A percentile compares a stretch with the other conserved stretches of the same genome.
These are phyloP conservation scores for Aeoliscus strigatus DNA, from an alignment of 2,797 vertebrate genomes.

Conservation along the genomic window DNA sequence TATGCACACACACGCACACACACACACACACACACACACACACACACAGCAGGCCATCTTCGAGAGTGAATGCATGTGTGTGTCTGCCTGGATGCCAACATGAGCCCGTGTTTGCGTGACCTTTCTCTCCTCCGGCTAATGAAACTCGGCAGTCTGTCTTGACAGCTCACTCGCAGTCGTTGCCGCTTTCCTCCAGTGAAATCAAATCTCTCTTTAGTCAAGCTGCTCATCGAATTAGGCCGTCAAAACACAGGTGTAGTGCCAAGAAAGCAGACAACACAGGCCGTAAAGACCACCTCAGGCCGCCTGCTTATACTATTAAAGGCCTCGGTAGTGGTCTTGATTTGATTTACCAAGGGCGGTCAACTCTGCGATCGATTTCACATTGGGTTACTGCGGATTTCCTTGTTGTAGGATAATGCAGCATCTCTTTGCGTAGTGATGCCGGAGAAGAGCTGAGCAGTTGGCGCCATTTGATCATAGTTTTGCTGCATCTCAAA, in stretches of 20 bases:
- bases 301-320: constrained; percentile 67
- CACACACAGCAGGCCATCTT: not conserved
- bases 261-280: constrained; percentile 59
- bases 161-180: constrained; percentile 43
- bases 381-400: constrained; percentile 58
- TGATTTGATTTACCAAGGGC: constrained; percentile 72
- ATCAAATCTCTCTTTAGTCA: constrained; percentile 59
- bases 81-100: constrained; percentile 4
- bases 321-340: constrained; percentile 60
- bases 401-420: constrained; percentile 59
- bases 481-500: constrained; percentile 12
- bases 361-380: constrained; percentile 69
- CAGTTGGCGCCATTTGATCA: constrained; percentile 7
- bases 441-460: constrained; percentile 17
- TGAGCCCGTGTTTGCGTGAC: constrained; percentile 9
- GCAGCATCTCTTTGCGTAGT: constrained; percentile 33
- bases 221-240: constrained; percentile 68
- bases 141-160: constrained; percentile 18
- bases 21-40: too few species aligned
- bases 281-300: constrained; percentile 60
- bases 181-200: constrained; percentile 31
- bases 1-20: too few species aligned
- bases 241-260: constrained; percentile 64
- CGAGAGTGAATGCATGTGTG: constrained; percentile 1
- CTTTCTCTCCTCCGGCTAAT: constrained; percentile 22